Conservation (phyloP, 2,888 invertebrate genomes). For the Xanthorhoe spadicearia region DNA sequence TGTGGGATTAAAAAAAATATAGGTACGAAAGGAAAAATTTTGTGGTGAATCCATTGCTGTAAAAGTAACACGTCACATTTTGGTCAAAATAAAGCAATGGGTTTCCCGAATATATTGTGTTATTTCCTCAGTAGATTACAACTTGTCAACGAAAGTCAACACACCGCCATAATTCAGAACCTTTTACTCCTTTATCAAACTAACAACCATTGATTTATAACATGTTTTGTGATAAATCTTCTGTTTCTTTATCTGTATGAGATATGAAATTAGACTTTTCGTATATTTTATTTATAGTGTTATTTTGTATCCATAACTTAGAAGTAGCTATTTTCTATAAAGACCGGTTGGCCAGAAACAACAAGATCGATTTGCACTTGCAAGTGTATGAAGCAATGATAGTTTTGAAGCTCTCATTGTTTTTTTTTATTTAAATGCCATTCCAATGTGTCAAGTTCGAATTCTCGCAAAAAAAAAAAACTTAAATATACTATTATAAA, state of each 20-base stretch:
- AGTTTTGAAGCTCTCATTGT: too few species aligned
- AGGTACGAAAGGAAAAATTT: too few species aligned
- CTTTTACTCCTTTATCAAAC: constrained; percentile 32
- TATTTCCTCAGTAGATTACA: constrained; percentile 18
- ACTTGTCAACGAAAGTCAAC: constrained; percentile 30
- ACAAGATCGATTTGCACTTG: too few species aligned
- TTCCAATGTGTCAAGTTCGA: too few species aligned
- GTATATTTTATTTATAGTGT: background rate
- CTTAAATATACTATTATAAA: too few species aligned
- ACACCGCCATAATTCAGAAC: constrained; percentile 31
- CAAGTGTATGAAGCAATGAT: too few species aligned
- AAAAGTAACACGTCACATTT: background rate
- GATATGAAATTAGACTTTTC: constrained; percentile 18
- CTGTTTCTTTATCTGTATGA: constrained; percentile 8
- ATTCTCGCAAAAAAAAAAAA: too few species aligned
- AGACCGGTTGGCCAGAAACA: too few species aligned
- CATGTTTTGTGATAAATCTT: constrained; percentile 33
- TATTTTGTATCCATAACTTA: background rate
- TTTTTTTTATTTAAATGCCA: too few species aligned
- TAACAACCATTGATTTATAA: constrained; percentile 36
- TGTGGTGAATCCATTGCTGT: too few species aligned
- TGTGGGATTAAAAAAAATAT: too few species aligned
- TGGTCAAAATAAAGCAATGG: background rate
- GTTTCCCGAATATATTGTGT: background rate
- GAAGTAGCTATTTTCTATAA: background rate